Conservation (phyloP, 2,888 invertebrate genomes). For the Eupithecia insigniata region DNA sequence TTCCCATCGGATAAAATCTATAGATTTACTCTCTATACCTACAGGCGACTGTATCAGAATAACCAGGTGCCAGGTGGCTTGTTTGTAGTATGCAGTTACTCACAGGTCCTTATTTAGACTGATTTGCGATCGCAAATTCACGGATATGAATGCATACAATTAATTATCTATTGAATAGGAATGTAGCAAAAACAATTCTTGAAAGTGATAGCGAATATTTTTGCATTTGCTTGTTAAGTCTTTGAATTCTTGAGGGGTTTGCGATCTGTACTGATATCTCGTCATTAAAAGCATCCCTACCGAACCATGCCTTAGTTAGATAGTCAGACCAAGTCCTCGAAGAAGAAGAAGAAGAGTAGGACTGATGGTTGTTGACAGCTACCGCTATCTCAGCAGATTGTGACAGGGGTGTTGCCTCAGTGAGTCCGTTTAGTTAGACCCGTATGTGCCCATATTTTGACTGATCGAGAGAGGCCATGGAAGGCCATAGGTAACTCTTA, state of each 20-base stretch:
- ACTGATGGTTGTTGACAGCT: not conserved
- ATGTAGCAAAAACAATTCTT: not conserved
- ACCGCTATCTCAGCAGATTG: not conserved
- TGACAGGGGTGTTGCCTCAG: not conserved
- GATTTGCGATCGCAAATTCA: slow-evolving; percentile 14
- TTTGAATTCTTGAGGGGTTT: not conserved
- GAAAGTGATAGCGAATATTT: not conserved
- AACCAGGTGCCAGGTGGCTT: not conserved
- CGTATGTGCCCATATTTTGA: no score
- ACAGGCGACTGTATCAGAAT: not conserved
- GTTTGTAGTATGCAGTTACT: slow-evolving; percentile 22
- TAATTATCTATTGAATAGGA: not conserved
- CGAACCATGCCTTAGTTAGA: not conserved
- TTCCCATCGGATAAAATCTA: no score
- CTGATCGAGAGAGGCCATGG: no score
- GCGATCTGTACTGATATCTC: not conserved
- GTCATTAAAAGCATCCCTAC: not conserved
- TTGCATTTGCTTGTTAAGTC: not conserved
- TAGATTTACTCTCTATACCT: not conserved
- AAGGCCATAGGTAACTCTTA: no score
- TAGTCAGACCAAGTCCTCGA: not conserved
- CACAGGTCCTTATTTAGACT: slow-evolving; percentile 25
- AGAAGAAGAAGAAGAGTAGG: not conserved
- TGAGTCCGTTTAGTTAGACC: not conserved
- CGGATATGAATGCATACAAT: slow-evolving; percentile 13